Conservation (phyloP, 2,797 vertebrate genomes). For the Sternotherus odoratus region DNA sequence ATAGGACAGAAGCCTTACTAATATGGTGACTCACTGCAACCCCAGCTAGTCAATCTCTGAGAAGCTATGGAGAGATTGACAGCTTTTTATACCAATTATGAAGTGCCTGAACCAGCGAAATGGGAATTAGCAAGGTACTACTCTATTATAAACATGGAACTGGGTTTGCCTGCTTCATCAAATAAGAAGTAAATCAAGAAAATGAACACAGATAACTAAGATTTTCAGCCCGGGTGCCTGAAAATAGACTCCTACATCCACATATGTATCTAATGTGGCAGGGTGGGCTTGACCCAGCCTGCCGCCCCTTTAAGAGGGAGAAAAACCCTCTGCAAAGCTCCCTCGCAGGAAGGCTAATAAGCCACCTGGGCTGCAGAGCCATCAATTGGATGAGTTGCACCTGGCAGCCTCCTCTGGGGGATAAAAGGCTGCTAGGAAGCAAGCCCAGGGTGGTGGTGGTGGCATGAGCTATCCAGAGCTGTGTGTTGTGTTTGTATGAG, state of each 20-base stretch:
- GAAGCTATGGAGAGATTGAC: background rate
- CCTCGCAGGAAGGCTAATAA: no score
- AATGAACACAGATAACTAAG: background rate
- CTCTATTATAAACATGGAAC: constrained; percentile 10
- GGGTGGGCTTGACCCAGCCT: no score
- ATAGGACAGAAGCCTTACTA: background rate
- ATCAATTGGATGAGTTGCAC: no score
- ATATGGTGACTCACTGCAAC: background rate
- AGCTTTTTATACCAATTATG: background rate
- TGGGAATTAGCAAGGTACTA: background rate
- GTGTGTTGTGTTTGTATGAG: no score
- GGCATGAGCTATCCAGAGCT: no score
- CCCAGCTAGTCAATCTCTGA: background rate
- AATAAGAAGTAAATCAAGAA: background rate
- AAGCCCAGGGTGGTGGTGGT: no score
- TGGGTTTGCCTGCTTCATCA: background rate
- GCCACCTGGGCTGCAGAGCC: no score
- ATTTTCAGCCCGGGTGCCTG: background rate
- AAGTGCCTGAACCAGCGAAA: background rate
- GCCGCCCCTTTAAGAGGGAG: no score
- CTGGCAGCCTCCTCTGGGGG: no score
- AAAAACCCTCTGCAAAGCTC: no score
- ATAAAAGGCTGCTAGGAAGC: no score
- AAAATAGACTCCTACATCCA: background rate
- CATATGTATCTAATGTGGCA: background rate